A percentile compares a stretch with the other conserved stretches of the same genome.
Conservation (phyloP, 1,140 invertebrate species). For the Micrasema longulum region DNA sequence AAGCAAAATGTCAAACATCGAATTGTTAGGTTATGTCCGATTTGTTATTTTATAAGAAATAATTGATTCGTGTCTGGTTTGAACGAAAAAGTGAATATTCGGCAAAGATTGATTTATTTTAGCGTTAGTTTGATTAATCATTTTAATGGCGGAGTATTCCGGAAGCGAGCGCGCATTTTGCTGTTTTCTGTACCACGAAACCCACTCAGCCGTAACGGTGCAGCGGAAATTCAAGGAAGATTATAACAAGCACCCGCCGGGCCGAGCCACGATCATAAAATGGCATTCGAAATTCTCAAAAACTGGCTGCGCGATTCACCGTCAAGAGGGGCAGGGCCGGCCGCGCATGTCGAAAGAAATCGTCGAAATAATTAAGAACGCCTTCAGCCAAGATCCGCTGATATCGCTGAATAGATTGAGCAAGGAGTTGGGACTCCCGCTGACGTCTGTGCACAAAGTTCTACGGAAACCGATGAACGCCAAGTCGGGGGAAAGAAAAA, state of each 20-base stretch:
- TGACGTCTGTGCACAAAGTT: constrained; percentile 3
- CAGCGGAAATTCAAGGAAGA: background rate
- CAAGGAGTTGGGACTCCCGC: constrained; percentile 1
- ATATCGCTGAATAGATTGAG: background rate
- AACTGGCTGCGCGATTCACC: background rate
- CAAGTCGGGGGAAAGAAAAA: background rate
- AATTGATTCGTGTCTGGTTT: too few relatives aligned
- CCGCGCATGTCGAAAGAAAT: background rate
- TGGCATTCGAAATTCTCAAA: constrained; percentile 4
- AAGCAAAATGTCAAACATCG: too few relatives aligned
- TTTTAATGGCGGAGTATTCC: background rate
- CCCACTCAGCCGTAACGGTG: background rate
- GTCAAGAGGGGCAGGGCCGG: background rate
- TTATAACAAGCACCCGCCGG: background rate
- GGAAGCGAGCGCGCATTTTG: constrained; percentile 4
- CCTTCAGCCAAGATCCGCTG: background rate
- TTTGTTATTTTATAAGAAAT: too few relatives aligned
- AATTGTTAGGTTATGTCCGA: too few relatives aligned
- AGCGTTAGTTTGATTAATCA: too few relatives aligned
- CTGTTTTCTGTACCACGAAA: constrained; percentile 5
- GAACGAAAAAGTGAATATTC: too few relatives aligned
- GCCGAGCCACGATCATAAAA: background rate
- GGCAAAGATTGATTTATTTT: too few relatives aligned
- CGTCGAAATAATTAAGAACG: background rate
- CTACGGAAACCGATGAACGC: background rate